Percentiles rank a stretch among this genome's conserved stretches.
These are phyloP conservation scores for Catagonus wagneri DNA, from an alignment of 2,113 vertebrate genomes.

Conservation along the genomic window DNA sequence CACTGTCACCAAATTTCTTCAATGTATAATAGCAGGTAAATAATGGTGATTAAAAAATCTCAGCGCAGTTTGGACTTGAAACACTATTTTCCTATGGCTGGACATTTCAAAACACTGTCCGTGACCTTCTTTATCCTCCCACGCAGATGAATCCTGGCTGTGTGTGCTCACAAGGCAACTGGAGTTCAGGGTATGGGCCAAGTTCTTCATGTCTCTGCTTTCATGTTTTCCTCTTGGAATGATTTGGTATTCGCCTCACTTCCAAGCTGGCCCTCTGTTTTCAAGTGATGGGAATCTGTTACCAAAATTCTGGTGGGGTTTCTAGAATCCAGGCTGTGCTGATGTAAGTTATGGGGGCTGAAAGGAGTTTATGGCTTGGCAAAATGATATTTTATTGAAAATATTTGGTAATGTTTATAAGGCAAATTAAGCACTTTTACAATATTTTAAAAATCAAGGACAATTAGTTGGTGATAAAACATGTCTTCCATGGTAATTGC, in stretches of 20 bases:
- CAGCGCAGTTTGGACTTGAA: not conserved
- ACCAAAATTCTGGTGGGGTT: conserved; percentile 57
- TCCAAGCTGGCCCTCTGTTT: conserved; percentile 37
- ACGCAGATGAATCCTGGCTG: not conserved
- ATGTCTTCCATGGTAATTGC: conserved; percentile 61
- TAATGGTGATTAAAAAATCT: not conserved
- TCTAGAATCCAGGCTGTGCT: conserved; percentile 63
- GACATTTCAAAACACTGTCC: not conserved
- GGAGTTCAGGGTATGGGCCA: conserved; percentile 44
- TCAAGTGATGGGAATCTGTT: conserved; percentile 51
- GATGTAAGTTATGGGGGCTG: not conserved
- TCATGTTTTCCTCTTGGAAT: conserved; percentile 39
- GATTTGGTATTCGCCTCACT: conserved; percentile 33
- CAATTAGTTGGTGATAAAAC: conserved; percentile 61
- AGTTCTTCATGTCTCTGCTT: conserved; percentile 4
- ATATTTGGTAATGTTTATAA: conserved; percentile 68
- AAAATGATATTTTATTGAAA: conserved; percentile 66
- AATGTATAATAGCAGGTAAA: not conserved
- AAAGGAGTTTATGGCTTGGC: conserved; percentile 66
- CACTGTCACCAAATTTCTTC: not conserved
- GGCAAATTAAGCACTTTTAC: conserved; percentile 54
- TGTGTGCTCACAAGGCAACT: not conserved
- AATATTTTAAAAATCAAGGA: conserved; percentile 69
- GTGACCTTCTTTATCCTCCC: not conserved
- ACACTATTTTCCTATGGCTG: not conserved